Percentiles rank a stretch among this genome's conserved stretches.
phyloP scores from a whole-genome alignment of 2,888 invertebrate species.

The Eutolmus rufibarbis region DNA sequence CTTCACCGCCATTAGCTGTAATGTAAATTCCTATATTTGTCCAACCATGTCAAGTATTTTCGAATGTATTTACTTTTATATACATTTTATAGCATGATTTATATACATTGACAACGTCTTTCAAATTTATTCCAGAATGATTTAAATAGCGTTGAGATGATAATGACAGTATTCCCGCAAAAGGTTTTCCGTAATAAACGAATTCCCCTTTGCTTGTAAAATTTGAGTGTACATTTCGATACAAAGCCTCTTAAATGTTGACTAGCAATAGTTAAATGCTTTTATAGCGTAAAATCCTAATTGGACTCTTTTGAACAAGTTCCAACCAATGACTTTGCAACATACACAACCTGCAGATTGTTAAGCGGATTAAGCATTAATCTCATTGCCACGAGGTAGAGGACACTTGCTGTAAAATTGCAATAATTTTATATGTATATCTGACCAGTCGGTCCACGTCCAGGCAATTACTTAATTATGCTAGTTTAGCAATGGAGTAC shows the following conservation, averaged over 20 bases:
- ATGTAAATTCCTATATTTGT: too few species aligned
- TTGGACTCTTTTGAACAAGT: not conserved
- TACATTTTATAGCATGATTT: too few species aligned
- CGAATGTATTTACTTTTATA: too few species aligned
- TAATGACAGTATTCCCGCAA: not conserved
- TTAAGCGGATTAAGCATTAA: not conserved
- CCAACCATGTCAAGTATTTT: too few species aligned
- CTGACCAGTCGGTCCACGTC: too few species aligned
- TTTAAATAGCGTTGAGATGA: not conserved
- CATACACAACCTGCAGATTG: not conserved
- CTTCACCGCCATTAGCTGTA: too few species aligned
- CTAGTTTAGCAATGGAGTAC: not conserved
- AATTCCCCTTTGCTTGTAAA: not conserved
- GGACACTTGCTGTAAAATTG: not conserved
- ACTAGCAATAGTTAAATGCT: not conserved
- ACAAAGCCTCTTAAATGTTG: not conserved
- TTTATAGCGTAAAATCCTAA: not conserved
- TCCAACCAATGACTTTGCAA: not conserved
- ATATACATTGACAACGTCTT: not conserved
- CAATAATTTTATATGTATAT: conserved; percentile 10
- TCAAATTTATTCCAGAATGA: not conserved
- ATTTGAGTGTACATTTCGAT: not conserved
- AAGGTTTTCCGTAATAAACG: not conserved
- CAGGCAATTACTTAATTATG: not conserved
- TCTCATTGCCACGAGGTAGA: not conserved